Conservation (phyloP, 2,888 invertebrate species). For the Lasioglossum morio region DNA sequence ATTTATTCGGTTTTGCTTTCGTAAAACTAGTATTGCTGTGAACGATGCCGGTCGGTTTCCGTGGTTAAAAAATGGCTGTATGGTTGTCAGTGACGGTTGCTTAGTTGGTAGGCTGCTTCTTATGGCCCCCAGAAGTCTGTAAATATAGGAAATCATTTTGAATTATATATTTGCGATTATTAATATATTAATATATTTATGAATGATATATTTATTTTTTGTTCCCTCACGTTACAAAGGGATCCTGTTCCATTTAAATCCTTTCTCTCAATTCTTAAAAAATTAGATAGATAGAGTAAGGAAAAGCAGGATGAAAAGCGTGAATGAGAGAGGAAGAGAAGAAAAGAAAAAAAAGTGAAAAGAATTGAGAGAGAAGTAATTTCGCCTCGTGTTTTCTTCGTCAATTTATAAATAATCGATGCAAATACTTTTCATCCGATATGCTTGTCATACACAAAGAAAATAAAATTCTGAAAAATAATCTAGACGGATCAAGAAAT, state of each 20-base stretch:
- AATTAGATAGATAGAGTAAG: no score
- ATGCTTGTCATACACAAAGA: not conserved
- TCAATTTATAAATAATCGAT: not conserved
- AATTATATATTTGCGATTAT: no score
- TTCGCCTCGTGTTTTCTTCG: no score
- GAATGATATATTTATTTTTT: no score
- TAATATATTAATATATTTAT: no score
- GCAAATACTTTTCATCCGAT: not conserved
- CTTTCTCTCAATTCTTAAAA: no score
- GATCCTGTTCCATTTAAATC: no score
- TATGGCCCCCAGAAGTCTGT: not conserved
- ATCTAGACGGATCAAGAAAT: not conserved
- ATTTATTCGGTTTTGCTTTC: constrained; percentile 42
- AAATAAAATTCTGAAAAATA: not conserved
- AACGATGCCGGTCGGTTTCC: not conserved
- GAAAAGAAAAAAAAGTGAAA: no score
- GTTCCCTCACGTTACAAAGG: no score
- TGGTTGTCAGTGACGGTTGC: not conserved
- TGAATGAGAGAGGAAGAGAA: no score
- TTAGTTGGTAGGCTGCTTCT: not conserved
- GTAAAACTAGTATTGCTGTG: not conserved
- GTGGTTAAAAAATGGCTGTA: not conserved
- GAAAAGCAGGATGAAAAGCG: no score
- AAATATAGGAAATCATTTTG: not conserved
- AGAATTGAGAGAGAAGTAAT: no score